Evolutionary conservation across 2,797 vertebrate genomes (phyloP).

Genomic region (Cebuella pygmaea): DNA sequence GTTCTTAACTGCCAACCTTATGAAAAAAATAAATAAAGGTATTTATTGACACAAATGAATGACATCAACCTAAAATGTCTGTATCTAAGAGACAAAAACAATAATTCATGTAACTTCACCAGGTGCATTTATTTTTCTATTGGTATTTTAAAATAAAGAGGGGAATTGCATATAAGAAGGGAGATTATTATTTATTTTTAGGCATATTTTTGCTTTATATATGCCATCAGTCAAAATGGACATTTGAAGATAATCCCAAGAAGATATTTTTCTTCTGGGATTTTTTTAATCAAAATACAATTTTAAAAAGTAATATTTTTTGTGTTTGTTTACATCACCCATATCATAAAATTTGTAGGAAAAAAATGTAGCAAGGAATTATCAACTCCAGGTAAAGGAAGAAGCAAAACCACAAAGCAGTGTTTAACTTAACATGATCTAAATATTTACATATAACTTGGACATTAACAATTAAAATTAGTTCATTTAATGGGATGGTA

Average conservation of each 20-base stretch:
- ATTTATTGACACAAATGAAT: conserved; percentile 11
- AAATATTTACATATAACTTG: conserved; percentile 11
- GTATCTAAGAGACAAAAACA: not conserved
- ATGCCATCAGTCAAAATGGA: not conserved
- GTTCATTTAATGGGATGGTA: not conserved
- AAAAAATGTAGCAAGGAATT: not conserved
- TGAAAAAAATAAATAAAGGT: not conserved
- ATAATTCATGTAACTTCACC: not conserved
- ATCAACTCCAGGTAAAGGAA: not conserved
- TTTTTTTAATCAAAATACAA: not conserved
- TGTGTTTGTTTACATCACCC: not conserved
- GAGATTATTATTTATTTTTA: conserved; percentile 19
- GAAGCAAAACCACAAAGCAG: not conserved
- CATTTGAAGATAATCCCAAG: not conserved
- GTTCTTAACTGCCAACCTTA: not conserved
- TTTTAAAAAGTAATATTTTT: not conserved
- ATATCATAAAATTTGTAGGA: not conserved
- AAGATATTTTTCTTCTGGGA: not conserved
- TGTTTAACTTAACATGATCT: not conserved
- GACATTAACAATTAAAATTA: not conserved
- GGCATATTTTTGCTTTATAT: conserved; percentile 4
- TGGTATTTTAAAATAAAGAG: not conserved
- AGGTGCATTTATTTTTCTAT: not conserved
- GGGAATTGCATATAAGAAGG: not conserved
- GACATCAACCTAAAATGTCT: not conserved